phyloP scores from a whole-genome alignment of 2,113 vertebrate species.

The Oncorhynchus kisutch region DNA sequence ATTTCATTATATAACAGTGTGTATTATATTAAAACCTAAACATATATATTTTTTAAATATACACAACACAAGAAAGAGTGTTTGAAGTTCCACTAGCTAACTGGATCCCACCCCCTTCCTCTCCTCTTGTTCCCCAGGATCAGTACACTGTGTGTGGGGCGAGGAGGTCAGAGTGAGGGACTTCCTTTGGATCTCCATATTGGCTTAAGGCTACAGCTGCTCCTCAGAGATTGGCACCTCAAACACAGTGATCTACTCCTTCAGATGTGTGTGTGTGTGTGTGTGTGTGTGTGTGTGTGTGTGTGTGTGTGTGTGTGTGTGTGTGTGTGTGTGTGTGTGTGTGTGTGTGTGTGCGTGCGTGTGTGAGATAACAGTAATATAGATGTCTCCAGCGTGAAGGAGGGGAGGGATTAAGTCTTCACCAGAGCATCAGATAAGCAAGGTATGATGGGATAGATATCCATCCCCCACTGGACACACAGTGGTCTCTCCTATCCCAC shows the following conservation, averaged over 20 bases:
- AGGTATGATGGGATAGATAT: constrained; percentile 40
- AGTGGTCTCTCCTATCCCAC: not conserved
- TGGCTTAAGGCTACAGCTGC: constrained; percentile 76
- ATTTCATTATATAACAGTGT: not conserved
- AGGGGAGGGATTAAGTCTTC: constrained; percentile 66
- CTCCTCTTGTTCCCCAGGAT: constrained; percentile 61
- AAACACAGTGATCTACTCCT: constrained; percentile 57
- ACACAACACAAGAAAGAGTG: constrained; percentile 19
- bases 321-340: constrained; percentile 9
- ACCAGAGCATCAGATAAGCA: constrained; percentile 63
- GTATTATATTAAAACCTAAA: constrained; percentile 8
- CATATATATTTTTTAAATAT: not conserved
- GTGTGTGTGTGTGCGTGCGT: constrained; percentile 4
- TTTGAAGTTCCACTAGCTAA: constrained; percentile 66
- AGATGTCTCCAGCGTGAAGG: constrained; percentile 61
- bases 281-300: constrained; percentile 19
- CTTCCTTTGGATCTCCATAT: constrained; percentile 69
- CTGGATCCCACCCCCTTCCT: constrained; percentile 39
- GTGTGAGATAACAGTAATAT: constrained; percentile 63
- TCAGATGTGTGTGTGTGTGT: constrained; percentile 52
- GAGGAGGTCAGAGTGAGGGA: constrained; percentile 67
- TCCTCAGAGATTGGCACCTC: constrained; percentile 73
- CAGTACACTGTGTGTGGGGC: constrained; percentile 61
- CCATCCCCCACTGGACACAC: constrained; percentile 17
- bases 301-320: constrained; percentile 35